phyloP scores from a whole-genome alignment of 2,888 invertebrate genomes.

The Ashinkailepas kermadecensis region DNA sequence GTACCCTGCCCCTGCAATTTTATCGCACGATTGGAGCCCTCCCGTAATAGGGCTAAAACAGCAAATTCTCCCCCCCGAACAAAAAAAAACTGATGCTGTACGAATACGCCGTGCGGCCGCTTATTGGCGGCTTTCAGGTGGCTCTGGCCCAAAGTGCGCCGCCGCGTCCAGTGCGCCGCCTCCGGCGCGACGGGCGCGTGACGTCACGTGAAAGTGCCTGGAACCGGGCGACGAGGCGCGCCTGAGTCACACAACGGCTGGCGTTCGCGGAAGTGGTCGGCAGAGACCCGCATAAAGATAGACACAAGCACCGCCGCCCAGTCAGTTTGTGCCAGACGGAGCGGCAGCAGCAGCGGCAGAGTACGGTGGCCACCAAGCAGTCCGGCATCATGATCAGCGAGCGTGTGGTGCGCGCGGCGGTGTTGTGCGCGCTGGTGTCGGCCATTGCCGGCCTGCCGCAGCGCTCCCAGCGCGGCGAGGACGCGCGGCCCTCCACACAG shows the following conservation, averaged over 20 bases:
- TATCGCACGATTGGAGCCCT: too few species aligned
- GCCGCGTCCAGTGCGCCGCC: not conserved
- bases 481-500: not conserved
- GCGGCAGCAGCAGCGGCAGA: too few species aligned
- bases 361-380: too few species aligned
- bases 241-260: not conserved
- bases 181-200: not conserved
- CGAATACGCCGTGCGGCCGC: too few species aligned
- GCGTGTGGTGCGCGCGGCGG: not conserved
- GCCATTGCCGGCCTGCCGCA: not conserved
- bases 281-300: too few species aligned
- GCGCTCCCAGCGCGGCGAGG: not conserved
- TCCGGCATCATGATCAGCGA: too few species aligned
- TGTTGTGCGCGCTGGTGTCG: not conserved
- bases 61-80: too few species aligned
- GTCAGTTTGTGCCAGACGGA: not conserved
- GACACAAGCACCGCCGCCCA: not conserved
- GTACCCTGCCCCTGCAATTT: too few species aligned
- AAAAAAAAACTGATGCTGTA: too few species aligned
- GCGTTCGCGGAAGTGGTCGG: not conserved
- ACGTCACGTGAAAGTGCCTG: not conserved
- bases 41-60: too few species aligned
- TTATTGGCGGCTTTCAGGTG: too few species aligned
- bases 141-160: not conserved
- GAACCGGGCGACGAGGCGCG: not conserved